Conservation (phyloP, 2,113 vertebrate species). For the Butorides virescens region DNA sequence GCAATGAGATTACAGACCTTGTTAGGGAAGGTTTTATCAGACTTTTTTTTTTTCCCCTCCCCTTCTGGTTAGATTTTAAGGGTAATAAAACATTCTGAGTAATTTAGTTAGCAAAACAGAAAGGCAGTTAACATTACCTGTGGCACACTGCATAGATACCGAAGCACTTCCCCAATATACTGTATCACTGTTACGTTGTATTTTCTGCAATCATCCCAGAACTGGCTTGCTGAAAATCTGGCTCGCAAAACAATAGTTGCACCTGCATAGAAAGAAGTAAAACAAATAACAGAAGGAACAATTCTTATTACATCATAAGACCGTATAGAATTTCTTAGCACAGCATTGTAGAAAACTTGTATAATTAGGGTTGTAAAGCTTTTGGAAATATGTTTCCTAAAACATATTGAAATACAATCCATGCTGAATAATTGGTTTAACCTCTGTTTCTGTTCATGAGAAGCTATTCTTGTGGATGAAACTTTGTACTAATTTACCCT, state of each 20-base stretch:
- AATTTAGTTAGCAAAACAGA: not conserved
- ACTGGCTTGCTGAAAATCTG: conserved; percentile 90
- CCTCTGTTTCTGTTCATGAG: not conserved
- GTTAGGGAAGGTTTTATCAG: not conserved
- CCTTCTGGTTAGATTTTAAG: not conserved
- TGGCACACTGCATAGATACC: conserved; percentile 83
- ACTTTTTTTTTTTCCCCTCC: not conserved
- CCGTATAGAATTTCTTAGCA: not conserved
- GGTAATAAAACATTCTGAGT: not conserved
- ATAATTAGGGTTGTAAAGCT: not conserved
- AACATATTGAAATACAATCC: not conserved
- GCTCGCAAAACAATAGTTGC: conserved; percentile 79
- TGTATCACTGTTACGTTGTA: conserved; percentile 83
- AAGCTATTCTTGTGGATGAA: not conserved
- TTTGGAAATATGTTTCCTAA: not conserved
- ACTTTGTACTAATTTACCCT: not conserved
- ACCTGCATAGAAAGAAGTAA: conserved; percentile 67
- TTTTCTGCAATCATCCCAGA: conserved; percentile 91
- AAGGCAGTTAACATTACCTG: conserved; percentile 70
- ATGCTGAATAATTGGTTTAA: not conserved
- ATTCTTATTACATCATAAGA: not conserved
- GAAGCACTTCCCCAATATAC: conserved; percentile 89
- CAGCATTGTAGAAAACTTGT: not conserved
- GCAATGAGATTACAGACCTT: not conserved
- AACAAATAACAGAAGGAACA: not conserved